Conservation (phyloP, 2,113 vertebrate genomes). For the Callaeas wilsoni region DNA sequence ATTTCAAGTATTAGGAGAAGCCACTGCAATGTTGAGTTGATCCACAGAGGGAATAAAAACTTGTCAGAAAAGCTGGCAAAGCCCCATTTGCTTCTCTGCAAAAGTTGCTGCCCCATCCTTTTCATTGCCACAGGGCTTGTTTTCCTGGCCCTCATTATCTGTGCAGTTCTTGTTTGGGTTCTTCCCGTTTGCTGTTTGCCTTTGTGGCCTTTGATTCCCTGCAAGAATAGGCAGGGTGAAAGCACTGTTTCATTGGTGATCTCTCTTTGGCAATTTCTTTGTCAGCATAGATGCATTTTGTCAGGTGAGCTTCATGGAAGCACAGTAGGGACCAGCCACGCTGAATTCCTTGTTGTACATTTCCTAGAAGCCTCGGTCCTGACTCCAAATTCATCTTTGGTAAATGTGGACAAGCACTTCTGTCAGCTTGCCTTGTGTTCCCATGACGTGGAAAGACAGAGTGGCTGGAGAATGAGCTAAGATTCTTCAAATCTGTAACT, state of each 20-base stretch:
- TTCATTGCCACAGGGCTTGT: background rate
- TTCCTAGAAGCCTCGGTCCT: background rate
- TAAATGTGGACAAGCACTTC: background rate
- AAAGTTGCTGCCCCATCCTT: background rate
- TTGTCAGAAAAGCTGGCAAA: background rate
- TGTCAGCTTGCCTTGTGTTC: background rate
- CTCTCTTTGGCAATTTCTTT: background rate
- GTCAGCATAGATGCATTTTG: background rate
- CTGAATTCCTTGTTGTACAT: background rate
- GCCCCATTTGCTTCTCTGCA: background rate
- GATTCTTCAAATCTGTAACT: background rate
- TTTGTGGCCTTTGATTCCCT: background rate
- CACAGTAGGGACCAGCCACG: fast-evolving
- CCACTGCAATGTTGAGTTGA: background rate
- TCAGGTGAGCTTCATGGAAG: background rate
- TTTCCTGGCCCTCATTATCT: background rate
- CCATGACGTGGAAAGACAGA: background rate
- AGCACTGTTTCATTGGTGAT: background rate
- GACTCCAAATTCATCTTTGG: background rate
- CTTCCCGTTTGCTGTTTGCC: background rate
- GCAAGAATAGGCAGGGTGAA: background rate
- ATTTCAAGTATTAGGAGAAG: background rate
- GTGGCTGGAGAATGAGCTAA: background rate
- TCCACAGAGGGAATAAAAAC: background rate
- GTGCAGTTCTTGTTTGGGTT: background rate